Conservation (phyloP, 2,113 vertebrate genomes). For the Corythoichthys haematopterus region DNA sequence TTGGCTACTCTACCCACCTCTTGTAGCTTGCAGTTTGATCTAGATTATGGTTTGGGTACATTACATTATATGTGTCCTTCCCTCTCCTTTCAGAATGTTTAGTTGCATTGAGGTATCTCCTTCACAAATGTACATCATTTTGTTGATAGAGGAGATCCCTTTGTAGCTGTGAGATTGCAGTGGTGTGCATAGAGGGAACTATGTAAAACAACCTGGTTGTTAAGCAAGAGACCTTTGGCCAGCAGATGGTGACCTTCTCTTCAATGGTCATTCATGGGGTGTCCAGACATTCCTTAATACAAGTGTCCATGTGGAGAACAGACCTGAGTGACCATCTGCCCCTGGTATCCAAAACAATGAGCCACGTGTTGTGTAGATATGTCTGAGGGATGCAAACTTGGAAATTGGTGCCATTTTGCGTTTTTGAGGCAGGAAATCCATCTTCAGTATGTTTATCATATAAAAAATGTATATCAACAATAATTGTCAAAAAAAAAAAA, state of each 20-base stretch:
- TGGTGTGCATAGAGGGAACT: background rate
- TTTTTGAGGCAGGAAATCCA: background rate
- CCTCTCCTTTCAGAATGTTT: background rate
- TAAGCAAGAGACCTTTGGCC: slow-evolving; percentile 48
- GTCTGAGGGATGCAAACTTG: slow-evolving; percentile 25
- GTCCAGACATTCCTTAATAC: slow-evolving; percentile 61
- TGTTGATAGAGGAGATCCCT: background rate
- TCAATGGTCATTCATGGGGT: slow-evolving; percentile 39
- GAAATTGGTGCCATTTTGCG: slow-evolving; percentile 6
- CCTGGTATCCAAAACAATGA: slow-evolving; percentile 52
- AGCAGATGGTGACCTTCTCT: slow-evolving; percentile 64
- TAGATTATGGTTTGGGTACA: too few species aligned
- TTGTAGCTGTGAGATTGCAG: slow-evolving; percentile 1
- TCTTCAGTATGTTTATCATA: background rate
- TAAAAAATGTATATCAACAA: background rate
- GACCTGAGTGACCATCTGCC: slow-evolving; percentile 64
- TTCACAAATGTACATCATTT: background rate
- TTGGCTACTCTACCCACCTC: too few species aligned
- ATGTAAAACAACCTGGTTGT: slow-evolving; percentile 26
- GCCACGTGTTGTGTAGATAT: slow-evolving; percentile 22
- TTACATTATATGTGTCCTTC: background rate
- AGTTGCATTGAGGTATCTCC: background rate
- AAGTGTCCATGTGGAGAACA: slow-evolving; percentile 41
- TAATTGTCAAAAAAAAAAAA: background rate
- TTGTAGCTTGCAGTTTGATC: too few species aligned